Evolutionary conservation across 35 echinoderm and acorn worm genomes (phyloP).

Genomic region (Hemicentrotus pulcherrimus): DNA sequence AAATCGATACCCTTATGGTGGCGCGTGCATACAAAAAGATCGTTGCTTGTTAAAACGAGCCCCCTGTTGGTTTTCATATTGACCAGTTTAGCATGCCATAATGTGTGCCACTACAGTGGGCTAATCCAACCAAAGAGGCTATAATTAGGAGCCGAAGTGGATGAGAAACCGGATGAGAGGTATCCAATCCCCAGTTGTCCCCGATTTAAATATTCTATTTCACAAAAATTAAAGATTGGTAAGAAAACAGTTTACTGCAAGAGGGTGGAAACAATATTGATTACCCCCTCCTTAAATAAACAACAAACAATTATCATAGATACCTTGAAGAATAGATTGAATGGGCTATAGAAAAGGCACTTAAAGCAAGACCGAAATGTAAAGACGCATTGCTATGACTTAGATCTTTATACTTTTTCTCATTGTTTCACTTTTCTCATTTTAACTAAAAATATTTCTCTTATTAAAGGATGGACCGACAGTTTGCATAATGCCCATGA

Average conservation of each 20-base stretch:
- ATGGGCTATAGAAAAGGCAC: too few relatives aligned
- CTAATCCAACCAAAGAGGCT: background rate
- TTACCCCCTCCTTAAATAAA: too few relatives aligned
- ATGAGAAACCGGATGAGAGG: background rate
- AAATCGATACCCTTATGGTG: slow-evolving; percentile 39
- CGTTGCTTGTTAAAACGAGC: slow-evolving; percentile 8
- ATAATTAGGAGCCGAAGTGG: background rate
- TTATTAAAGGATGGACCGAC: too few relatives aligned
- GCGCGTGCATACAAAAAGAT: slow-evolving; percentile 8
- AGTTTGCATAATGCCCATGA: too few relatives aligned
- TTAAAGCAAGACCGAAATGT: too few relatives aligned
- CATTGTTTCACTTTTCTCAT: too few relatives aligned
- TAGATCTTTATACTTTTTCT: too few relatives aligned
- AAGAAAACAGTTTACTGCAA: background rate
- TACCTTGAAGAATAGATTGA: too few relatives aligned
- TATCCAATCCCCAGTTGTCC: background rate
- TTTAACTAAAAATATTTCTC: too few relatives aligned
- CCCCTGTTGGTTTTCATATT: background rate
- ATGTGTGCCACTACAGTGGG: background rate
- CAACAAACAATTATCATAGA: too few relatives aligned
- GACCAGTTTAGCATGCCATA: background rate
- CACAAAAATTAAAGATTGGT: background rate
- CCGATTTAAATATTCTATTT: background rate
- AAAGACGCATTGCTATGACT: too few relatives aligned
- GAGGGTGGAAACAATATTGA: background rate